Percentiles rank a stretch among this genome's conserved stretches.
Evolutionary conservation across 2,888 invertebrate genomes (phyloP).

Genomic region (Papilio demoleus): DNA sequence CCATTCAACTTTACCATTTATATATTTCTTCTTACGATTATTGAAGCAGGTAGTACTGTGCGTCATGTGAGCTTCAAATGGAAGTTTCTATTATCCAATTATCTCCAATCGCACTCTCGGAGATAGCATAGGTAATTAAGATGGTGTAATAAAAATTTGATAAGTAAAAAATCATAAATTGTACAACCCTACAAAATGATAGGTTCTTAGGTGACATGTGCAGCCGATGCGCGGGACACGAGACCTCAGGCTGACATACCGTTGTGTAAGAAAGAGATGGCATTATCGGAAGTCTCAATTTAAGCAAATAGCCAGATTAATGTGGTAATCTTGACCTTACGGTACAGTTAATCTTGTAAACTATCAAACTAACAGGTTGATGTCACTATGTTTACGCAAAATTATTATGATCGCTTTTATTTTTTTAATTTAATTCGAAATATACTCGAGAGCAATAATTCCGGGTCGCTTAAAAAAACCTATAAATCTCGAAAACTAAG

Average conservation of each 20-base stretch:
- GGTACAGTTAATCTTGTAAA: slow-evolving; percentile 17
- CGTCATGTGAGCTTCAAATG: no score
- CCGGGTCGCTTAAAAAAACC: no score
- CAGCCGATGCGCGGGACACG: slow-evolving; percentile 50
- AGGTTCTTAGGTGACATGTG: slow-evolving; percentile 51
- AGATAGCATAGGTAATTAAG: no score
- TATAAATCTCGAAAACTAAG: no score
- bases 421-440: background rate
- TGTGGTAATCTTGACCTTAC: slow-evolving; percentile 31
- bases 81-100: no score
- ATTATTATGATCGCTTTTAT: background rate
- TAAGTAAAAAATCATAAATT: slow-evolving; percentile 13
- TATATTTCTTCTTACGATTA: no score
- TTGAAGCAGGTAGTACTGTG: no score
- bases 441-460: no score
- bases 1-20: no score
- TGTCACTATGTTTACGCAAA: background rate
- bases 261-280: slow-evolving; percentile 52
- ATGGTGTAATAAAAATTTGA: no score
- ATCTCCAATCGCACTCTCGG: no score
- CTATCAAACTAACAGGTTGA: background rate
- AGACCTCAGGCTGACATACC: slow-evolving; percentile 49
- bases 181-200: slow-evolving; percentile 48
- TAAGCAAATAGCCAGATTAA: slow-evolving; percentile 27
- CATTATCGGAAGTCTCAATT: slow-evolving; percentile 18